Base-by-base conservation (phyloP, 2,888 invertebrate genomes). In the Drosophila nr. fundita region DNA sequence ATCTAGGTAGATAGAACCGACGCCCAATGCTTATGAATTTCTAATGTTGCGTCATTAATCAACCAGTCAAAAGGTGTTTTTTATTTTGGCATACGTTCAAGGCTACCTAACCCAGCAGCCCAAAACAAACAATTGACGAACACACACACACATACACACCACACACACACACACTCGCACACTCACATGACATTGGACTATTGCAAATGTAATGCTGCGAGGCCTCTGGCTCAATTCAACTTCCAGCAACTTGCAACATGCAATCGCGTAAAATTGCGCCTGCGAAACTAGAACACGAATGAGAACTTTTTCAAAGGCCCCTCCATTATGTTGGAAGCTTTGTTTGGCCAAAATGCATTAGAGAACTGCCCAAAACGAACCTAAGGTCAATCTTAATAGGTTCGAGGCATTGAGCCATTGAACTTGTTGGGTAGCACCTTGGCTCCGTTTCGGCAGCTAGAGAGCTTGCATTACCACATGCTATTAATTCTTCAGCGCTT, bases 281-380 rank as follows among this genome's bases (percentile, higher is more conserved):
- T 72, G 66, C 76, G 91, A 90, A 91, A 90, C 91, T 91, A 85
- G 91, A 89, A 91, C 91, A 81, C 90, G 90, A 91, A 83, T 91
- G 91, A 91, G 91, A 91, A 91, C 87, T 83, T 87, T 89, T 84
- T 79, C 77, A 54, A 34, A 67, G 64, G 34, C 60, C 65, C 68
- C 74, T 18, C 40, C 40, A 80, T 89, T 82, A 73, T 69, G 30
- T 62, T 60, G 71, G 76, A 59, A 70, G 76, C 71, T 73, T 78
- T 70, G 69, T 83, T 83, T 77, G 65, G 62, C 76, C 68, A 72
- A 67, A 73, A 74, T 58, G 55, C 50, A 76, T 71, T 32, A 68
- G 66, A 69, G 53, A 42, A 30, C 21, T 38, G 52, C 58, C 59
- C 49, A 49, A 73, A 87, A 54, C 60, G 70, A 74, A 75, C 73